Evolutionary conservation across 2,113 vertebrate genomes (phyloP).

Genomic region (Macrotus californicus): DNA sequence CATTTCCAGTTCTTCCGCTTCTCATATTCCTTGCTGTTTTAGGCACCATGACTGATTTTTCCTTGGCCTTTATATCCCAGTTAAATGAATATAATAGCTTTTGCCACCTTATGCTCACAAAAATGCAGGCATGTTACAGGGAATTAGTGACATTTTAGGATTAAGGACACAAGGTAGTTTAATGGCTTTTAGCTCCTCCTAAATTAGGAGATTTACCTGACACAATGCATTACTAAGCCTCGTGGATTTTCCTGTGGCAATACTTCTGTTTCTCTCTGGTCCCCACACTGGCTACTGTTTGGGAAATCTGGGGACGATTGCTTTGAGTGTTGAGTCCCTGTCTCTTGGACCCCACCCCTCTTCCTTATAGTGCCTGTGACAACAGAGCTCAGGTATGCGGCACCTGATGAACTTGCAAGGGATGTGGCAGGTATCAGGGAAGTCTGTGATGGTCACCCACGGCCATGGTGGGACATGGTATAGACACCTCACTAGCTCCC

Average conservation of each 20-base stretch:
- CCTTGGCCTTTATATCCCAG: neutral
- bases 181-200: conserved; percentile 21
- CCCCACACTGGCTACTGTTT: neutral
- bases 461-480: neutral
- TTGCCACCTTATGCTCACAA: conserved; percentile 15
- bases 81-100: conserved; percentile 42
- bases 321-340: neutral
- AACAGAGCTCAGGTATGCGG: neutral
- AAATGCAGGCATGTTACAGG: neutral
- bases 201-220: neutral
- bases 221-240: neutral
- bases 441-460: neutral
- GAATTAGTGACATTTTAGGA: conserved; percentile 53
- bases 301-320: neutral
- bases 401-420: neutral
- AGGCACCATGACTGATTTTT: neutral
- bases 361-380: neutral
- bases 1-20: neutral
- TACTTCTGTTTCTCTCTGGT: neutral
- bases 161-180: conserved; percentile 19
- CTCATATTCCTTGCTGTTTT: conserved; percentile 9
- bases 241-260: neutral
- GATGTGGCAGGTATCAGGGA: neutral
- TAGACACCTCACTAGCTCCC: neutral
- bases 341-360: neutral